Evolutionary conservation across 1,140 invertebrate species (phyloP).

Genomic region (Lasaia peninsularis): DNA sequence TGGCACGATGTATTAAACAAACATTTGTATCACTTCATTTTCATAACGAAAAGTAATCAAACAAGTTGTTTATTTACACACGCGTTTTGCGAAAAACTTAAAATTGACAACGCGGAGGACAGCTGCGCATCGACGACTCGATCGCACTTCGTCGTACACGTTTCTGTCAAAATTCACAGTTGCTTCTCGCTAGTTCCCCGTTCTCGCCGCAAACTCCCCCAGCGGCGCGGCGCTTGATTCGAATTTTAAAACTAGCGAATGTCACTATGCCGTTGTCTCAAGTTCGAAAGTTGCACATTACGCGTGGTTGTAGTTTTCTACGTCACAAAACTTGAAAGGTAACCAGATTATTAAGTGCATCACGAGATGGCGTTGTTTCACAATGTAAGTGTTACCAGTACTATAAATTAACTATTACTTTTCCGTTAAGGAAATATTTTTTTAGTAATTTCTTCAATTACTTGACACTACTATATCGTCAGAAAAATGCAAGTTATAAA

Average conservation of each 20-base stretch:
- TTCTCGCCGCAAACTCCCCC: constrained; percentile 25
- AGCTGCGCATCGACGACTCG: constrained; percentile 73
- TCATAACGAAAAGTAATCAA: constrained; percentile 65
- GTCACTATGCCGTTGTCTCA: constrained; percentile 56
- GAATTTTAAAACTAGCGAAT: constrained; percentile 58
- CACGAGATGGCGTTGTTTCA: constrained; percentile 29
- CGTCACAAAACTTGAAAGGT: constrained; percentile 13
- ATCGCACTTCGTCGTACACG: constrained; percentile 75
- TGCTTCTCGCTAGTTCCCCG: constrained; percentile 30
- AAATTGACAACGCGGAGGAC: constrained; percentile 65
- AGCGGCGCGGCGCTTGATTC: constrained; percentile 44
- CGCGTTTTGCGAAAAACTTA: constrained; percentile 65
- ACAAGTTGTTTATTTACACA: constrained; percentile 71
- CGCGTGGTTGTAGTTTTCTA: constrained; percentile 33
- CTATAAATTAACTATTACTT: too few relatives aligned
- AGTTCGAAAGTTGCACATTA: constrained; percentile 61
- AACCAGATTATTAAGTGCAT: constrained; percentile 6
- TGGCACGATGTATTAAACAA: constrained; percentile 61
- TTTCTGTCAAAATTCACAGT: constrained; percentile 44
- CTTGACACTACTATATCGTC: too few relatives aligned
- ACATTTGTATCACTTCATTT: constrained; percentile 71
- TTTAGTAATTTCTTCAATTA: too few relatives aligned
- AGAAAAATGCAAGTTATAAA: too few relatives aligned
- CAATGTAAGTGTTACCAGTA: constrained; percentile 6
- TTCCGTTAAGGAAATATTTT: too few relatives aligned